Base-by-base conservation (phyloP, 1,140 invertebrate species). In the Lasaia peninsularis region DNA sequence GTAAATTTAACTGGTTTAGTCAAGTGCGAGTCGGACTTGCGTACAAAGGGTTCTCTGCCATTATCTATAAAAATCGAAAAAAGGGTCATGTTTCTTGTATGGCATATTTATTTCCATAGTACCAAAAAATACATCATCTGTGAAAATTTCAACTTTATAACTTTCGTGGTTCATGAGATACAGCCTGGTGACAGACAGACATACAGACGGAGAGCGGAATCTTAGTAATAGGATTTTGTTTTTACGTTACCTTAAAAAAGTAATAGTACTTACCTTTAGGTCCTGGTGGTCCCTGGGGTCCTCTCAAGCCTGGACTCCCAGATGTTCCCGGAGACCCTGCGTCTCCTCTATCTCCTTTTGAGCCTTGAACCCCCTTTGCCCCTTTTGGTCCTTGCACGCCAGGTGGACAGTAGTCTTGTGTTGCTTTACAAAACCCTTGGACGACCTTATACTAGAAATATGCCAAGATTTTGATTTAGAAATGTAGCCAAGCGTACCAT, bases 391-490 rank as follows among this genome's bases (percentile, higher is more conserved):
- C 94, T 35, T 92, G 91, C 0, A 92, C 90, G 14, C 94, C 92
- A 0, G 93, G 93, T n/a, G 95, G 93, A 77, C 96, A 97, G 73
- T 95, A 95, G 33, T 96, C 93, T 69, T 94, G 92, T 0, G 94
- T 94, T 9, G 93, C 92, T 57, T 91, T 91, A 69, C 95, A 96
- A 70, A 95, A 95, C 4, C 93, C 93, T 83, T 95, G 92, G 49
- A 96, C 93, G 1, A 93, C 93, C 54, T 92, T 90, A 60, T 93
- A 90, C 94, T 95, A 75, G 14, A 80, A 78, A 21, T 28, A 28
- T 28, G 4, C 8, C 0, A 28, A 28, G 4, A 5, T 28, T 28
- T 2, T 28, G 8, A 28, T 28, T 20, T 31, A 24, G 34, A 52
- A 52, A 14, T 52, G 11, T 21, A 28, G 35, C 28, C n/a, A 7